Evolutionary conservation across 2,888 invertebrate genomes (phyloP), one percentile per base, ranked within the genome.

Genomic region (Elmis aenea): DNA sequence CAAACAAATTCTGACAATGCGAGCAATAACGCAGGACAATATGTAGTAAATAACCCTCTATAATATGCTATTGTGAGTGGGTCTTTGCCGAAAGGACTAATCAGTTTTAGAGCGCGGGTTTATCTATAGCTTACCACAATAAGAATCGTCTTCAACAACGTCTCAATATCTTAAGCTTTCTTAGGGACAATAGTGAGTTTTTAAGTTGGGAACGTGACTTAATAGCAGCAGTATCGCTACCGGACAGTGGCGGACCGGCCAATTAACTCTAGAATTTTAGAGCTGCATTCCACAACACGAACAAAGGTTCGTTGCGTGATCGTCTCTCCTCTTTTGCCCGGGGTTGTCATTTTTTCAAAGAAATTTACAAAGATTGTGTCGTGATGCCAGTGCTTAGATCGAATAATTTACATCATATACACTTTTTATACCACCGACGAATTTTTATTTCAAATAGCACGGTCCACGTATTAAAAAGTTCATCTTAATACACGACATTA

Each of bases 261-360:
- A 55, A 55, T 55, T 55, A 55, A 51, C 52, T 53, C 41, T 51
- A 50, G 50, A 55, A 55, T 55, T 54, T 51, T 53, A 48, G 48
- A 48, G 54, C 57, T 48, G 54, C 58, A 58, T 60, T 58, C 58
- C 54, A 49, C 50, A 48, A 50, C 48, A 50, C 55, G 51, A 58
- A 57, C 58, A 57, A 58, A 54, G 52, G 47, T 42, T 38, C 42
- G 48, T 59, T 51, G 61, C 59, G 61, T 61, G 61, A 57, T 54
- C 51, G 52, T 55, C 57, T 47, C 48, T 51, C 51, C 50, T 42
- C 48, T 58, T 58, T 55, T 39, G 59, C 59, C 59, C 46, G 54
- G 49, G 59, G 59, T 58, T 58, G 57, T 58, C 57, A 58, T 54
- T 58, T 59, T 56, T 58, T 53, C 50, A 40, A 46, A 47, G 49